These are phyloP conservation scores for Aquatica leii DNA, from an alignment of 2,888 invertebrate species.

Conservation along the genomic window DNA sequence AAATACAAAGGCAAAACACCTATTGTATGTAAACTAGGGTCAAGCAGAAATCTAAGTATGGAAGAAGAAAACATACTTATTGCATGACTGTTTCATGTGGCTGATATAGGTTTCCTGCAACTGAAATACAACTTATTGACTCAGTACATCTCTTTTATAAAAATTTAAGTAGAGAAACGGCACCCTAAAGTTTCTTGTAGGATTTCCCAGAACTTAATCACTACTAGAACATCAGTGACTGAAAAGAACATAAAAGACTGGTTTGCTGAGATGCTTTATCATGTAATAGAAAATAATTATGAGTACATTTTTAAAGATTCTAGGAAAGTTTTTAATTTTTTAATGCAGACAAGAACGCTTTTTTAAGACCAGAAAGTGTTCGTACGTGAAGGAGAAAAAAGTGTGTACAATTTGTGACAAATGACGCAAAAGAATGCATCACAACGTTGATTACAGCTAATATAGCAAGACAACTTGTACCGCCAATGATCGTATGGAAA, in stretches of 20 bases:
- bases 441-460: neutral
- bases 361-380: neutral
- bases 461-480: neutral
- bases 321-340: neutral
- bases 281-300: no score
- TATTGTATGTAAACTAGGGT: neutral
- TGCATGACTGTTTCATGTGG: no score
- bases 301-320: neutral
- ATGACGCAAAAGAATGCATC: neutral
- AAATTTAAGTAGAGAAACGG: no score
- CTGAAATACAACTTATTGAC: no score
- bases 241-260: neutral
- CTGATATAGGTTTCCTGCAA: no score
- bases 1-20: neutral
- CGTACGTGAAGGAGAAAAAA: neutral
- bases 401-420: neutral
- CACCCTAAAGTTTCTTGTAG: neutral
- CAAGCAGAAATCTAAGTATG: neutral
- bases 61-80: no score
- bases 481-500: neutral
- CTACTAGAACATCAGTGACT: no score
- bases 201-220: neutral
- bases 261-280: neutral
- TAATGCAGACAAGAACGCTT: neutral
- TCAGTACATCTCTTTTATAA: no score